Evolutionary conservation across 2,888 invertebrate species (phyloP), one percentile per base, ranked within the genome.

Genomic region (Thereva unica): DNA sequence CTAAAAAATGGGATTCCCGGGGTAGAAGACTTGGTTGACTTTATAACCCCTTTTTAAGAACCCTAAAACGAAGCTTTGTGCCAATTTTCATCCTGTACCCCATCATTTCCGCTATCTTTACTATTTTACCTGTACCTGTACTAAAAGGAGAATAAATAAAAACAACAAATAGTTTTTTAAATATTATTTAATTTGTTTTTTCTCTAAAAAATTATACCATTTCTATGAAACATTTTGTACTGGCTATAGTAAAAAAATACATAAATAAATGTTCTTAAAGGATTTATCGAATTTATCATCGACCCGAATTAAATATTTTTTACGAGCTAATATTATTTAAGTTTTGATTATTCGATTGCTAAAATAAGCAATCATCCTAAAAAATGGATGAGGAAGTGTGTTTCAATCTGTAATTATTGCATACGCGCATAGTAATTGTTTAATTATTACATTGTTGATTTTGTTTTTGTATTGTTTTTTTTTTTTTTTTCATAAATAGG

Each of bases 181-280:
- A 38, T 59, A 37, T 47, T 59, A 23, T 57, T 59, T 41, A 41
- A 47, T 59, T 59, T 37, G 38, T 35, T 47, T 56, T 59, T 47
- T 59, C 57, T 47, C 57, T 59, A 59, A 59, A 59, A 59, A 59
- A 59, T 59, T 59, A 59, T 59, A 59, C 57, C 57, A 45, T 59
- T 59, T 59, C 57, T 59, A 59, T 47, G 45, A 59, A 59, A 59
- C 57, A 37, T 59, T 59, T 50, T 59, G 57, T 59, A 59, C 57
- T 59, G 57, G 57, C 57, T 59, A 59, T 59, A 59, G 57, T 59
- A 59, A 59, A 59, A 59, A 59, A 59, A 59, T 59, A 59, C 57
- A 59, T 59, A 59, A 59, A 59, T 59, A 47, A 59, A 59, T 50
- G 50, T 59, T 59, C 23, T 23, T 59, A 10, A 45, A 59, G 57